Percentiles rank a stretch among this genome's conserved stretches.
Conservation (phyloP, 2,113 vertebrate genomes). For the Lampris incognitus region DNA sequence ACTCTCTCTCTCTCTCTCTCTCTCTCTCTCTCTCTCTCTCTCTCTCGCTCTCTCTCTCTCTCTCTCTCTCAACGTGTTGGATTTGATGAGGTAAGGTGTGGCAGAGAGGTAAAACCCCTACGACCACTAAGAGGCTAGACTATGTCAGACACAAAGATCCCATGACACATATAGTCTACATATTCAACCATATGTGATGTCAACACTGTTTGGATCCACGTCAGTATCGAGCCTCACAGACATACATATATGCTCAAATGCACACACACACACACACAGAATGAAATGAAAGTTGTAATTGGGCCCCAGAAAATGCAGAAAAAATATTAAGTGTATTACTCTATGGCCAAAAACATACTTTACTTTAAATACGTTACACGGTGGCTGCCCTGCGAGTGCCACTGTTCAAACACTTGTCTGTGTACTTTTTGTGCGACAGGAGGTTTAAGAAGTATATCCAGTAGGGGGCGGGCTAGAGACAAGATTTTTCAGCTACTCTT, state of each 20-base stretch:
- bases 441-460: no score
- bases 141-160: constrained; percentile 7
- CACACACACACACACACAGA: no score
- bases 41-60: background rate
- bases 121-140: constrained; percentile 25
- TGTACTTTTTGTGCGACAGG: no score
- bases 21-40: background rate
- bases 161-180: constrained; percentile 6
- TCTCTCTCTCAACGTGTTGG: constrained; percentile 10
- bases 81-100: constrained; percentile 22
- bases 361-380: no score
- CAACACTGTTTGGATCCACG: background rate
- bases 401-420: no score
- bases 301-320: background rate
- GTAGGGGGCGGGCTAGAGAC: no score
- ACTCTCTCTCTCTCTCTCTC: no score
- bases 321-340: background rate
- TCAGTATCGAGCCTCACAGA: background rate
- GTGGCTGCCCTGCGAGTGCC: no score
- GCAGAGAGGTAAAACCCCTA: background rate
- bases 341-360: no score
- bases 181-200: constrained; percentile 13
- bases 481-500: no score
- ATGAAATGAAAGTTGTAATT: no score
- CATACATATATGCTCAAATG: no score